Conservation (phyloP, 2,888 invertebrate species). For the Netelia fuscicornis region DNA sequence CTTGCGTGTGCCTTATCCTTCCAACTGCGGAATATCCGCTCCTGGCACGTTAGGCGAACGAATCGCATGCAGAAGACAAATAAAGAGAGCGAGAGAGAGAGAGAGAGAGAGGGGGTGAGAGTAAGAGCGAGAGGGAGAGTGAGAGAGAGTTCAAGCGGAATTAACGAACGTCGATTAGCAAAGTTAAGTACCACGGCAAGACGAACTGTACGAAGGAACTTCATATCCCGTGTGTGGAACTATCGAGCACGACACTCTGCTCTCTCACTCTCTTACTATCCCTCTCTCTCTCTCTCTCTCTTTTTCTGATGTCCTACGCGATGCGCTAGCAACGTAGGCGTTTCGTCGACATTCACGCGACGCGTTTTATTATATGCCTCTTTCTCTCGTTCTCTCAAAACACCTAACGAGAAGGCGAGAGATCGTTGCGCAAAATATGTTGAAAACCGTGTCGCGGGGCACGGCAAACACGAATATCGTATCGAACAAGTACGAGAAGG, state of each 20-base stretch:
- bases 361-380: conserved; percentile 59
- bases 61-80: conserved; percentile 37
- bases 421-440: conserved; percentile 72
- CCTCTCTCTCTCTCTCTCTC: conserved; percentile 25
- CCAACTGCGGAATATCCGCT: conserved; percentile 20
- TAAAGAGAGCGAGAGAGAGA: conserved; percentile 16
- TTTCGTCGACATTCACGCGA: conserved; percentile 77
- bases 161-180: conserved; percentile 67
- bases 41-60: conserved; percentile 18
- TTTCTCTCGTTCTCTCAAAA: conserved; percentile 19
- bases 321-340: conserved; percentile 78
- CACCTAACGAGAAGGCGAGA: conserved; percentile 73
- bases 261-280: neutral
- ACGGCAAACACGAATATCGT: conserved; percentile 34
- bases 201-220: conserved; percentile 69
- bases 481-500: conserved; percentile 24
- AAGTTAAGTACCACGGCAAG: conserved; percentile 58
- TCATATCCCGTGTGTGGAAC: conserved; percentile 69
- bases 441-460: conserved; percentile 69
- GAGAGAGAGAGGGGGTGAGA: neutral
- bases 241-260: conserved; percentile 48
- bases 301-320: conserved; percentile 74
- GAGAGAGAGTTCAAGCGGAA: conserved; percentile 49
- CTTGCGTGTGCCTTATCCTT: conserved; percentile 14
- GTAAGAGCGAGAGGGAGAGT: neutral